A percentile compares a stretch with the other conserved stretches of the same genome.
phyloP scores from a whole-genome alignment of 2,113 vertebrate genomes.

The Garra rufa region DNA sequence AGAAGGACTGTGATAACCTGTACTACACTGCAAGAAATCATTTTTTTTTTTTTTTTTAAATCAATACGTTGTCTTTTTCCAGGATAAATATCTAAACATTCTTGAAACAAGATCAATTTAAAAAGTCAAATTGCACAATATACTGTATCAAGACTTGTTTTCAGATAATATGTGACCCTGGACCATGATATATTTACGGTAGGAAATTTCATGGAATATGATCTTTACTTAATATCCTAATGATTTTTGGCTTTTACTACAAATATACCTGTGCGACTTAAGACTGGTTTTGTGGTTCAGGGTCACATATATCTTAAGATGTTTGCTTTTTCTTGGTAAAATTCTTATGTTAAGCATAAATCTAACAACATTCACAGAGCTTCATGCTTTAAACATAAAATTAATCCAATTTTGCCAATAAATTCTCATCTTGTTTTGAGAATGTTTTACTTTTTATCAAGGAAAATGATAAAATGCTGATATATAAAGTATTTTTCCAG shows the following conservation, averaged over 20 bases:
- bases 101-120: neutral
- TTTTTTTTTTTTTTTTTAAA: neutral
- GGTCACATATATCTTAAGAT: too few relatives aligned
- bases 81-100: neutral
- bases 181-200: too few relatives aligned
- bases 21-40: conserved; percentile 12
- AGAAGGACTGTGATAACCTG: conserved; percentile 65
- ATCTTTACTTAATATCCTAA: too few relatives aligned
- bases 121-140: neutral
- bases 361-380: neutral
- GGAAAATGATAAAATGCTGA: neutral
- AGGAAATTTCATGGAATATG: too few relatives aligned
- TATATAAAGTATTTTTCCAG: neutral
- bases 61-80: neutral
- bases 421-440: neutral
- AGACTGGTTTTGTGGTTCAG: too few relatives aligned
- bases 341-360: neutral
- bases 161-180: neutral
- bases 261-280: too few relatives aligned
- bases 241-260: too few relatives aligned
- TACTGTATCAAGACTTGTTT: neutral
- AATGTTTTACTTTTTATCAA: neutral
- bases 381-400: neutral
- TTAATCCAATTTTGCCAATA: neutral
- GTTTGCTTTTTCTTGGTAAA: neutral